Conservation (phyloP, 1,140 invertebrate genomes). For the Drosophila triauraria region DNA sequence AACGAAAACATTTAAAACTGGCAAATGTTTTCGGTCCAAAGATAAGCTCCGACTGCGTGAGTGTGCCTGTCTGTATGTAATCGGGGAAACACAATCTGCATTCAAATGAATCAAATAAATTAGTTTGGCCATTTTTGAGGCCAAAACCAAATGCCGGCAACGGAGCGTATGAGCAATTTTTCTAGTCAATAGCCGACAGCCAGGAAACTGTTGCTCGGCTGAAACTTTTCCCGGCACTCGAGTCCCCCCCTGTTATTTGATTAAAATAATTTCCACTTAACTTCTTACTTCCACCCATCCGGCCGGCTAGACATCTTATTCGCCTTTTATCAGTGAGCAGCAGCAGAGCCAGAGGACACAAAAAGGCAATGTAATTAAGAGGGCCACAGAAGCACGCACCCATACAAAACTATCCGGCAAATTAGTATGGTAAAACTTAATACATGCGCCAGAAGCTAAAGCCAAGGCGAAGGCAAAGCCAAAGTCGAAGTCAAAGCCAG, state of each 20-base stretch:
- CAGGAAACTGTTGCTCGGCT: constrained; percentile 32
- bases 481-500: constrained; percentile 34
- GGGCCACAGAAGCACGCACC: constrained; percentile 44
- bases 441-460: constrained; percentile 52
- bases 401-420: constrained; percentile 62
- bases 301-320: constrained; percentile 21
- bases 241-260: constrained; percentile 62
- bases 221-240: constrained; percentile 42
- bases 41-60: constrained; percentile 51
- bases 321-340: constrained; percentile 34
- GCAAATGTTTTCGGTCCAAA: constrained; percentile 33
- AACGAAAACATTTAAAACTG: constrained; percentile 48
- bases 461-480: constrained; percentile 8
- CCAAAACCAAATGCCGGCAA: constrained; percentile 39
- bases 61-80: constrained; percentile 18
- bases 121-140: constrained; percentile 72
- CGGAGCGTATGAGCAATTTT: constrained; percentile 30
- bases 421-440: constrained; percentile 80
- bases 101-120: constrained; percentile 84
- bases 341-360: constrained; percentile 43
- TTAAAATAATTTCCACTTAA: constrained; percentile 83
- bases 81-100: constrained; percentile 75
- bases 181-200: neutral
- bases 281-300: constrained; percentile 57
- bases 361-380: constrained; percentile 74